Percentiles rank a stretch among this genome's conserved stretches.
These are phyloP conservation scores for Axis porcinus DNA, from an alignment of 2,113 vertebrate genomes.

Conservation along the genomic window DNA sequence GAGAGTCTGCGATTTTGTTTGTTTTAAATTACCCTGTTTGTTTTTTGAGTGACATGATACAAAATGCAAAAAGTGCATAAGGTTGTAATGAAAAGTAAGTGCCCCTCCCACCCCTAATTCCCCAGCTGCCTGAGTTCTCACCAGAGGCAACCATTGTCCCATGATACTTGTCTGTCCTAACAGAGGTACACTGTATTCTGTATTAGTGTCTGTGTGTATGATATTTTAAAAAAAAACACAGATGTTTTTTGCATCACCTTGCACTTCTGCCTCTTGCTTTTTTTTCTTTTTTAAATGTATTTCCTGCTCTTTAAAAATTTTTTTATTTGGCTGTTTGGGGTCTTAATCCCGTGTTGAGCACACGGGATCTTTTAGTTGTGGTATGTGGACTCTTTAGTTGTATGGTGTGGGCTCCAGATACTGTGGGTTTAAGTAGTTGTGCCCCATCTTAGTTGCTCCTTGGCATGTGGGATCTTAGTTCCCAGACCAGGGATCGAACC, in stretches of 20 bases:
- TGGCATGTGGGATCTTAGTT: background rate
- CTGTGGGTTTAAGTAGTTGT: background rate
- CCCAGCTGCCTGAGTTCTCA: background rate
- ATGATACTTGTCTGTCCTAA: background rate
- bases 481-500: background rate
- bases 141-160: background rate
- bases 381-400: background rate
- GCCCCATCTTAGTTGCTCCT: background rate
- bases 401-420: background rate
- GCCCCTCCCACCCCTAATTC: background rate
- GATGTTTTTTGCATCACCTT: background rate
- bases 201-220: background rate
- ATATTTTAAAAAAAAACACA: background rate
- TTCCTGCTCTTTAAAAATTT: background rate
- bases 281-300: background rate
- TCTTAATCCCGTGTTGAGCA: background rate
- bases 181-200: background rate
- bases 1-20: conserved; percentile 48
- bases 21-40: conserved; percentile 26
- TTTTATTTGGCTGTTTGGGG: background rate
- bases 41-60: conserved; percentile 50
- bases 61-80: conserved; percentile 57
- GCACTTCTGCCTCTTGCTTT: background rate
- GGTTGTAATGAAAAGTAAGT: conserved; percentile 58
- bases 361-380: background rate